Base-by-base conservation (phyloP, 2,888 invertebrate species). In the Artemia sp. region DNA sequence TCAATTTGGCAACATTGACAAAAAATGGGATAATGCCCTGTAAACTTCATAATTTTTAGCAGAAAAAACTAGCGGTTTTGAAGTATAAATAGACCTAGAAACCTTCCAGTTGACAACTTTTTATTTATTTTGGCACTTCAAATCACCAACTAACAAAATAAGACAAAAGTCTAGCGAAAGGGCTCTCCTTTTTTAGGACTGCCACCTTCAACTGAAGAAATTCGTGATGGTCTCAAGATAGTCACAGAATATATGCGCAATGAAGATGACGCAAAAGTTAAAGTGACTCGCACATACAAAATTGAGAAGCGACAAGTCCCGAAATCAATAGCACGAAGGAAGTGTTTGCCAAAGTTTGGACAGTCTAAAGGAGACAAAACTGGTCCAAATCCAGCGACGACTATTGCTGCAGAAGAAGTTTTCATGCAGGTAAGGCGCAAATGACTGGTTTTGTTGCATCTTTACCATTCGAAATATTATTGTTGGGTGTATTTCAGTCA, bases 311-410 rank as follows among this genome's bases (percentile, higher is more conserved):
- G 92, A 74, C 85, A 88, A 70, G 90, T 92, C 4, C 90, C 91
- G 0, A 92, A 95, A 81, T 86, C 89, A 6, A 91, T 97, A 75
- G 96, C 97, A 0, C 84, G 85, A 73, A 85, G 98, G 73, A 97
- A 95, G 81, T 89, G 88, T 67, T 96, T 93, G 93, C 83, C 86
- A 69, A 98, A 98, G 80, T 98, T 94, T 81, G 98, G 98, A 11
- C 89, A 89, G 74, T 92, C 92, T 0, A 84, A 84, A 12, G 84
- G 82, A 77, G 97, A 98, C 77, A 90, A 93, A 75, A 90, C 94
- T n/a, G 96, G 97, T 0, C 97, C 97, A 0, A 94, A 97, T 79
- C 91, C 94, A 19, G 89, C 95, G n/a, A 97, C 95, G 8, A 98
- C 97, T 1, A 90, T 93, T 76, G 90, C 92, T 1, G 89, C 90